These are phyloP conservation scores for Meda fulgida DNA, from an alignment of 2,797 vertebrate species.

Conservation along the genomic window DNA sequence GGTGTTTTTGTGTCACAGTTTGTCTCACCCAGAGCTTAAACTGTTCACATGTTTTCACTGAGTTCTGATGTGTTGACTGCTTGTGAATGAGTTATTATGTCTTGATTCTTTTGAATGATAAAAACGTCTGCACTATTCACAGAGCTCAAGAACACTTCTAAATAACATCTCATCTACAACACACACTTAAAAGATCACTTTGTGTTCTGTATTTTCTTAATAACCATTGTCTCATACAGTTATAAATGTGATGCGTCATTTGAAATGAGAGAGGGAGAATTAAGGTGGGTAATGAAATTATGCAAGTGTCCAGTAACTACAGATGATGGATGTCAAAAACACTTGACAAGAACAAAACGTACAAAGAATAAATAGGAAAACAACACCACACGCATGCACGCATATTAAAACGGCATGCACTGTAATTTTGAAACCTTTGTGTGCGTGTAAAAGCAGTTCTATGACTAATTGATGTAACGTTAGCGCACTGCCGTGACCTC, in stretches of 20 bases:
- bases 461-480: constrained; percentile 47
- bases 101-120: background rate
- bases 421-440: constrained; percentile 19
- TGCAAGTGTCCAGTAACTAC: background rate
- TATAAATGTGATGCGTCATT: background rate
- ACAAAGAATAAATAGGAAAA: background rate
- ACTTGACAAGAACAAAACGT: background rate
- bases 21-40: constrained; percentile 16
- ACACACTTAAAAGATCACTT: constrained; percentile 7
- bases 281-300: background rate
- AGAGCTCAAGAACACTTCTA: background rate
- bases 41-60: background rate
- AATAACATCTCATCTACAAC: constrained; percentile 18
- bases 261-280: constrained; percentile 12
- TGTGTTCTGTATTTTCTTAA: constrained; percentile 24
- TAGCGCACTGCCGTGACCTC: constrained; percentile 19
- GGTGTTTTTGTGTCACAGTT: background rate
- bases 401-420: background rate
- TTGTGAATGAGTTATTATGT: background rate
- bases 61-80: background rate
- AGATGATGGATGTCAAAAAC: background rate
- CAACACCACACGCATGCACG: background rate
- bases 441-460: constrained; percentile 19
- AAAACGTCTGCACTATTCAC: background rate
- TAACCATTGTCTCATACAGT: background rate